Evolutionary conservation across 1,140 invertebrate genomes (phyloP), one percentile per base, ranked within the genome.

Genomic region (Drosophila saltans): DNA sequence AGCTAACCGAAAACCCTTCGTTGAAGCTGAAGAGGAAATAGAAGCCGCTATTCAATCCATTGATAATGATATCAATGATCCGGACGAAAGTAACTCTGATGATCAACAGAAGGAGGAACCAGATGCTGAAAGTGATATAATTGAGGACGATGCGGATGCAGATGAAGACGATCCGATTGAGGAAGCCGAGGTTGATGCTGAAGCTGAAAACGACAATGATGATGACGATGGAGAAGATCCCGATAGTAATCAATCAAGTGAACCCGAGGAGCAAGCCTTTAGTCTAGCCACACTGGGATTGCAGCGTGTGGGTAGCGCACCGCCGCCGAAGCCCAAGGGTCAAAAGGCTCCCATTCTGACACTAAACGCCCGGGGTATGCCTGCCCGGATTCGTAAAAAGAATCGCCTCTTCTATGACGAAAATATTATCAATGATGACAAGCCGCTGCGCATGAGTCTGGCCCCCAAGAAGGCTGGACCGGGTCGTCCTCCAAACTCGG

Each of bases 371-470:
- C 94, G 97, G 91, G 97, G 97, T 56, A 97, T 97, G 96, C 97
- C 97, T 59, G 96, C 96, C 2, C 94, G 97, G 71, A 97, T 98
- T 65, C 93, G 97, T 60, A 98, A 98, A 92, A 97, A 97, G 88
- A 98, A 98, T 92, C 95, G 95, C 84, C 93, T 98, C 56, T 98
- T 98, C 92, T 98, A 96, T 93, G 97, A 98, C 93, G 97, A 98
- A 93, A 96, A 98, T 90, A 95, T 98, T 85, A 96, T 98, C 43
- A 98, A 97, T 92, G 94, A 94, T 57, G 96, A 95, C 84, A 95
- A 94, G 68, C 96, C 96, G 78, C 94, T 95, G 52, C 93, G 95
- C 66, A 95, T 94, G 80, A 86, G 90, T 28, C 90, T 93, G 60
- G 93, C 93, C 24, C 92, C 93, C 2, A 91, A 93, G 28, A 94